Base-by-base conservation (phyloP, 1,140 invertebrate species). In the Apis dorsata region DNA sequence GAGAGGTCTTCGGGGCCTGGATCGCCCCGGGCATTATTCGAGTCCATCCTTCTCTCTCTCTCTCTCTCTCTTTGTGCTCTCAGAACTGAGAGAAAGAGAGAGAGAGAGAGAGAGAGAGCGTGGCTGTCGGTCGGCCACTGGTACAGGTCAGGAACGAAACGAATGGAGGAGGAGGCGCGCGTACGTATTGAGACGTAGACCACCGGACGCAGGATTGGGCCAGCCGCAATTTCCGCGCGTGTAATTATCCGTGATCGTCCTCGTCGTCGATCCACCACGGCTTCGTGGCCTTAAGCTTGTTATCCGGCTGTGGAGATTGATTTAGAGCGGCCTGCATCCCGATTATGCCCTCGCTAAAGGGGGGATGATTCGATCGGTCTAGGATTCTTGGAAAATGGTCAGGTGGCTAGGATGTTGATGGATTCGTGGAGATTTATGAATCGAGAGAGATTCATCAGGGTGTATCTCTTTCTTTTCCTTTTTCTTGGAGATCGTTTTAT, bases 221-320 rank as follows among this genome's bases (percentile, higher is more conserved):
- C 79, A 71, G 79, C 75, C 83, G 70, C 87, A 87, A 88, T 88
- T 88, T 88, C 86, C 79, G 84, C 86, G 86, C 79, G 86, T 87
- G 86, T 88, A 88, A 88, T 88, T 88, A 88, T 88, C 86, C 73
- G 79, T 87, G 78, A 87, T 71, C 21, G 51, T 15, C 55, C 49
- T 62, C n/a, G 19, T 62, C 49, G 51, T 44, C 28, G 21, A 63
- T 34, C 69, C 60, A 44, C 59, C 51, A 62, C 74, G 34, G n/a
- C n/a, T n/a, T n/a, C 15, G 15, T 17, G 55, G 15, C 17, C 59
- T 59, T 74, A 77, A 71, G 75, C 70, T 88, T 85, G 71, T 87
- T 87, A 87, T 88, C 87, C 87, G 87, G 84, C 86, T 75, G 85
- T 65, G 86, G 70, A 82, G 86, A 88, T 88, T 88, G 89, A 90